Percentiles rank a stretch among this genome's conserved stretches.
These are phyloP conservation scores for Onthophagus sagittarius DNA, from an alignment of 2,888 invertebrate species.

Conservation along the genomic window DNA sequence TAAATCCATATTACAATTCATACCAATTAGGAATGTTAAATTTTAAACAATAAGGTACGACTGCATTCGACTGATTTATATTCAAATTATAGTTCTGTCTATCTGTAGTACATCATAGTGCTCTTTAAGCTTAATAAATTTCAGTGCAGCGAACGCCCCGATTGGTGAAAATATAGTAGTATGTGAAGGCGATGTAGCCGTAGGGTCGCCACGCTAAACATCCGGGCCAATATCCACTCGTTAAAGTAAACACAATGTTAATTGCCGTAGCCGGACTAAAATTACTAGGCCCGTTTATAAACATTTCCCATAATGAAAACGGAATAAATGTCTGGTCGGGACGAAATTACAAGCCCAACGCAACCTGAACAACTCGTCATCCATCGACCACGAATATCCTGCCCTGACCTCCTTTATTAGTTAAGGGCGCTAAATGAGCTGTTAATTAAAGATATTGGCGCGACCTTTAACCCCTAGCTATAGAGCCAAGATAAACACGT, in stretches of 20 bases:
- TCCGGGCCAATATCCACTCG: constrained; percentile 26
- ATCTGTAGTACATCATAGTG: neutral
- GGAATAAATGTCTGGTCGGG: constrained; percentile 5
- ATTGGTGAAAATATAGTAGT: constrained; percentile 5
- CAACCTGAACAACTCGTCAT: neutral
- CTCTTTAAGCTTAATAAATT: constrained; percentile 1
- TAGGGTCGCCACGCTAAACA: constrained; percentile 15
- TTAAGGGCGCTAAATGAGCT: neutral
- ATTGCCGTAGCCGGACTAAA: constrained; percentile 28
- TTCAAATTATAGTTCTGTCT: neutral
- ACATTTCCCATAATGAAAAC: constrained; percentile 19
- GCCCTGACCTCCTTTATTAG: neutral
- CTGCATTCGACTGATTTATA: too few species aligned
- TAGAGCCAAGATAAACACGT: neutral
- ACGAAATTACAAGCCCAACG: neutral
- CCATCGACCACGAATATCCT: neutral
- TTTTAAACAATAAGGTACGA: too few species aligned
- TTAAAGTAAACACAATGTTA: constrained; percentile 31
- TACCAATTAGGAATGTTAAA: too few species aligned
- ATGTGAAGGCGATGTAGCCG: neutral
- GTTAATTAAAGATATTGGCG: neutral
- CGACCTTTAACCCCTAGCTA: neutral
- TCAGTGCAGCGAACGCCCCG: neutral
- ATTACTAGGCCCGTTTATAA: constrained; percentile 24
- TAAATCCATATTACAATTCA: too few species aligned